phyloP scores from a whole-genome alignment of 2,888 invertebrate species.

The Epinotia bilunana region DNA sequence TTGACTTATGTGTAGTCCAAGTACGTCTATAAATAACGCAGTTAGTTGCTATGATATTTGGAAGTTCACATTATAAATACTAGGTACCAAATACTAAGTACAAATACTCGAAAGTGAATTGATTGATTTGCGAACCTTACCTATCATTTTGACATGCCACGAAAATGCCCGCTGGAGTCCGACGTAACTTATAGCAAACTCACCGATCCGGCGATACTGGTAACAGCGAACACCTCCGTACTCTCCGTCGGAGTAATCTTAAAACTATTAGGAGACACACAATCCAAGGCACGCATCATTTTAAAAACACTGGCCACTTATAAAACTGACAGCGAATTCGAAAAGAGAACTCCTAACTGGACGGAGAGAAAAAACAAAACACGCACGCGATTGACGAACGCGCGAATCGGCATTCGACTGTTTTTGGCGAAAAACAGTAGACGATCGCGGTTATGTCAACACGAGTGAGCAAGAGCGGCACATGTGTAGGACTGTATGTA shows the following conservation, averaged over 20 bases:
- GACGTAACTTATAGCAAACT: constrained; percentile 50
- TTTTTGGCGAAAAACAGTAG: constrained; percentile 11
- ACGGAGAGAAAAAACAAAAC: background rate
- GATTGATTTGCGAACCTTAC: too few species aligned
- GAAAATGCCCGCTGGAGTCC: too few species aligned
- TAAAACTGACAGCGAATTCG: background rate
- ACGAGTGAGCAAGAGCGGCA: background rate
- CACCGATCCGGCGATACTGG: constrained; percentile 65
- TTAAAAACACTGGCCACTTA: constrained; percentile 2
- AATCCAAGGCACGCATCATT: constrained; percentile 70
- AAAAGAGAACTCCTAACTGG: background rate
- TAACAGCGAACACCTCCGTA: constrained; percentile 71
- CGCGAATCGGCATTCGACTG: constrained; percentile 18
- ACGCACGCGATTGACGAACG: background rate
- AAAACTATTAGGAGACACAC: constrained; percentile 58
- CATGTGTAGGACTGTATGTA: background rate
- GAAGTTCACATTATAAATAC: too few species aligned
- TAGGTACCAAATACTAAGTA: too few species aligned
- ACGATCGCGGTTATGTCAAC: constrained; percentile 20
- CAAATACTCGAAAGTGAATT: too few species aligned
- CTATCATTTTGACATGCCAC: too few species aligned
- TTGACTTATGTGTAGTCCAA: too few species aligned
- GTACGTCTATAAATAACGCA: too few species aligned
- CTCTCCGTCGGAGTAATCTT: constrained; percentile 69
- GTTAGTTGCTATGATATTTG: too few species aligned